Evolutionary conservation across 2,113 vertebrate species (phyloP).

Genomic region (Catharus bicknelli): DNA sequence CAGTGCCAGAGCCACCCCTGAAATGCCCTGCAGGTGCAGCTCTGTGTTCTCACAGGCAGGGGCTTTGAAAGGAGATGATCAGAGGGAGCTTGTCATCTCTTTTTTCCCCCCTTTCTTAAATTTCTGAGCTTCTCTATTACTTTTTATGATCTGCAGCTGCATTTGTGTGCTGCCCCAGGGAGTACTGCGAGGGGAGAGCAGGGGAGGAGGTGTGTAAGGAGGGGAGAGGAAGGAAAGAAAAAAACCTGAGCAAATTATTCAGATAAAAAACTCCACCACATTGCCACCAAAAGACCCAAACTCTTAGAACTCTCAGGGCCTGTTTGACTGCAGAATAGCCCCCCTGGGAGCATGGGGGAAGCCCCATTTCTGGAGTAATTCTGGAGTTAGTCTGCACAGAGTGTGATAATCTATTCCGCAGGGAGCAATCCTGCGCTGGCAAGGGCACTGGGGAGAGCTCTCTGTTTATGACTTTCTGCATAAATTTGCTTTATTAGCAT

Average conservation of each 20-base stretch:
- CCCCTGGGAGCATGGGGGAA: slow-evolving; percentile 27
- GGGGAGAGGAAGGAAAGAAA: not conserved
- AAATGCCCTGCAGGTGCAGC: not conserved
- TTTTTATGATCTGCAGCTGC: slow-evolving; percentile 39
- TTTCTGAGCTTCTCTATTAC: slow-evolving; percentile 62
- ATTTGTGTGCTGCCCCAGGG: slow-evolving; percentile 12
- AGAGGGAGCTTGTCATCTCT: slow-evolving; percentile 29
- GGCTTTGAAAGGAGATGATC: slow-evolving; percentile 32
- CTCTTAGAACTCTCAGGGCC: slow-evolving; percentile 14
- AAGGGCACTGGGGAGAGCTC: slow-evolving; percentile 66
- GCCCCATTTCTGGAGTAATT: slow-evolving; percentile 24
- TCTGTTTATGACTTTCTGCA: slow-evolving; percentile 67
- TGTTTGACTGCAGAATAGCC: slow-evolving; percentile 42
- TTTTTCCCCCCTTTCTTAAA: not conserved
- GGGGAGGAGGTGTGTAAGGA: not conserved
- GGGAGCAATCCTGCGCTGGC: slow-evolving; percentile 57
- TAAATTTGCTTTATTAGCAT: slow-evolving; percentile 67
- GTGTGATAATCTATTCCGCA: slow-evolving; percentile 11
- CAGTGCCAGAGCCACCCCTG: not conserved
- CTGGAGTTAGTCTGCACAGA: slow-evolving; percentile 27
- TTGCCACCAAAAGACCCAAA: slow-evolving; percentile 18
- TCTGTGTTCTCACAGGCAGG: not conserved
- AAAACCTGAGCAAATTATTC: not conserved
- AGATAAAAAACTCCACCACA: not conserved
- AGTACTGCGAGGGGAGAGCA: not conserved